phyloP scores from a whole-genome alignment of 2,113 vertebrate species.

The Fregata magnificens region DNA sequence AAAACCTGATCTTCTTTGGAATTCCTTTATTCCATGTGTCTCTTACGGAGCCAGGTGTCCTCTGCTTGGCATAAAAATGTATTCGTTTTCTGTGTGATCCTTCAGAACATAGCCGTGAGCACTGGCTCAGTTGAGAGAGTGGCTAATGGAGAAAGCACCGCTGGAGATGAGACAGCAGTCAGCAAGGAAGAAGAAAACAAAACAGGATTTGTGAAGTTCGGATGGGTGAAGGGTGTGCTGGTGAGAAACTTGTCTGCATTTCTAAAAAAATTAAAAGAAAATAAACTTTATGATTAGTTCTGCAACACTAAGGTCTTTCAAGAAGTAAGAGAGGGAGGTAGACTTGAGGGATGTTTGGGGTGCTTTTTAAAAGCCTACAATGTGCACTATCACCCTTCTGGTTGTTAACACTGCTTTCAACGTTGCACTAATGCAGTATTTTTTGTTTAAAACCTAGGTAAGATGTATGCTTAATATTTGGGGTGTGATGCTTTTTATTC shows the following conservation, averaged over 20 bases:
- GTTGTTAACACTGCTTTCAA: background rate
- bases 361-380: background rate
- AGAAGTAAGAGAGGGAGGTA: background rate
- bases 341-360: background rate
- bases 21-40: background rate
- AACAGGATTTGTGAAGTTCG: constrained; percentile 86
- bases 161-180: constrained; percentile 80
- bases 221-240: constrained; percentile 98
- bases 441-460: constrained; percentile 78
- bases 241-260: constrained; percentile 74
- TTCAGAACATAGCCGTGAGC: constrained; percentile 80
- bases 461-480: constrained; percentile 99
- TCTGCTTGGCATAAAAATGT: background rate
- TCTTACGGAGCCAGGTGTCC: background rate
- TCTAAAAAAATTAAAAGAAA: background rate
- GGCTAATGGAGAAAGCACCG: constrained; percentile 76
- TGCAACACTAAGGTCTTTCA: background rate
- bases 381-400: background rate
- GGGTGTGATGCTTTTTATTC: constrained; percentile 99
- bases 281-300: background rate
- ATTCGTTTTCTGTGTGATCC: constrained; percentile 13
- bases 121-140: constrained; percentile 72
- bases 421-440: background rate
- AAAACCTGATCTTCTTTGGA: background rate
- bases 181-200: constrained; percentile 68